Evolutionary conservation across 1,140 invertebrate genomes (phyloP).

Genomic region (Spodoptera litura): DNA sequence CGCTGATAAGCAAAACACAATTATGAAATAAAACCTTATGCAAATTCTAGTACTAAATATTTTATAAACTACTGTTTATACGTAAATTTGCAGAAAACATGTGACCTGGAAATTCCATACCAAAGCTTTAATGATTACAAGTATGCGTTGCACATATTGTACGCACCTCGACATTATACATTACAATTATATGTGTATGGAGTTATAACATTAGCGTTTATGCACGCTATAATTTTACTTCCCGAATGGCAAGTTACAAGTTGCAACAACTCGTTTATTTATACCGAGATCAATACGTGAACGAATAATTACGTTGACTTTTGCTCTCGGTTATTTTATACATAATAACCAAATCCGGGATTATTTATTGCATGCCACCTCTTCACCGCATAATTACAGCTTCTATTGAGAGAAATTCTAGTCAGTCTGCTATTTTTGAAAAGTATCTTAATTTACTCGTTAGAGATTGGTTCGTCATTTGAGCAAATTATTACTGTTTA

Average conservation of each 20-base stretch:
- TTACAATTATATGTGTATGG: constrained; percentile 28
- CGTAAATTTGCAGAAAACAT: neutral
- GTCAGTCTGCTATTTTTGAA: neutral
- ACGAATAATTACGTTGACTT: constrained; percentile 56
- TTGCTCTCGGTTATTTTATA: constrained; percentile 47
- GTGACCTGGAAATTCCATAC: neutral
- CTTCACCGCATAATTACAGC: no score
- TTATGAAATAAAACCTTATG: no score
- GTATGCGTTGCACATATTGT: neutral
- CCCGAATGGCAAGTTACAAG: constrained; percentile 50
- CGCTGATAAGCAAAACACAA: no score
- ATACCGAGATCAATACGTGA: constrained; percentile 48
- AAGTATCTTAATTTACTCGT: no score
- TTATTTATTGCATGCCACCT: constrained; percentile 25
- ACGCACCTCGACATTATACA: constrained; percentile 18
- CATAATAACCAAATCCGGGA: constrained; percentile 45
- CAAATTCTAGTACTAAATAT: no score
- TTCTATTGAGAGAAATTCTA: neutral
- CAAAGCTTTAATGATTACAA: constrained; percentile 10
- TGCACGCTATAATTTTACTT: constrained; percentile 51
- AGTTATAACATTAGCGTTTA: constrained; percentile 45
- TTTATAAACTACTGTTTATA: no score
- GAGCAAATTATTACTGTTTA: neutral
- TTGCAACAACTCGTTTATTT: constrained; percentile 51
- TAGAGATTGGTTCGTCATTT: no score